Percentiles rank a stretch among this genome's conserved stretches.
These are phyloP conservation scores for Spatula versicolor DNA, from an alignment of 2,797 vertebrate genomes.

Conservation along the genomic window DNA sequence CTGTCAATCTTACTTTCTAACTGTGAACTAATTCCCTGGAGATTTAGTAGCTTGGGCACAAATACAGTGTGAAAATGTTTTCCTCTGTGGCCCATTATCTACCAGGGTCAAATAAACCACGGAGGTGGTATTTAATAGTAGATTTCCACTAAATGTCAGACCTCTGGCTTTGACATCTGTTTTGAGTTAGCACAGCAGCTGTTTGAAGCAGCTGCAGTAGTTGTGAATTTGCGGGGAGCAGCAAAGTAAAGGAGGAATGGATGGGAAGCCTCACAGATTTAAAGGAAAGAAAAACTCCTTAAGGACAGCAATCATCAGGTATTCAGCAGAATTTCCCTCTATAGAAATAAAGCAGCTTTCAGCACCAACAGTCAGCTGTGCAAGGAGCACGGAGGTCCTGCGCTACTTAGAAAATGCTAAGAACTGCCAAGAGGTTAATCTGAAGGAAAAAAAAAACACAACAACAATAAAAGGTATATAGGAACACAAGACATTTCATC, in stretches of 20 bases:
- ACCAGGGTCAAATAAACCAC: constrained; percentile 76
- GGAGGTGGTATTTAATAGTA: constrained; percentile 77
- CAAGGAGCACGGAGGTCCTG: not conserved
- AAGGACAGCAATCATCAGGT: constrained; percentile 57
- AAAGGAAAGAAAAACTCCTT: constrained; percentile 53
- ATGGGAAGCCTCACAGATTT: constrained; percentile 46
- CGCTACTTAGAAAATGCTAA: not conserved
- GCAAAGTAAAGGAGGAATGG: constrained; percentile 44
- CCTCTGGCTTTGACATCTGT: constrained; percentile 80
- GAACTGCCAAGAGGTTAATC: not conserved
- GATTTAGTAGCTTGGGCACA: constrained; percentile 31
- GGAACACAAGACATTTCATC: not conserved
- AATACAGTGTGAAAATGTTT: constrained; percentile 59
- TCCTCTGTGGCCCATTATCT: constrained; percentile 68
- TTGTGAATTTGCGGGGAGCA: constrained; percentile 65
- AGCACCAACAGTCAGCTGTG: constrained; percentile 1
- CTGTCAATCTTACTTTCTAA: constrained; percentile 26
- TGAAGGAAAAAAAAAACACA: not conserved
- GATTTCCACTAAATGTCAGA: constrained; percentile 78
- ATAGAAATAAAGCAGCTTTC: constrained; percentile 23
- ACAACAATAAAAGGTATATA: not conserved
- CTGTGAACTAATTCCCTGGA: not conserved
- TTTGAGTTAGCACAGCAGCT: constrained; percentile 80
- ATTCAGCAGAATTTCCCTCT: constrained; percentile 55
- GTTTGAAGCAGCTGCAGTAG: constrained; percentile 74